Base-by-base conservation (phyloP, 2,113 vertebrate species). In the Protobothrops mucrosquamatus region DNA sequence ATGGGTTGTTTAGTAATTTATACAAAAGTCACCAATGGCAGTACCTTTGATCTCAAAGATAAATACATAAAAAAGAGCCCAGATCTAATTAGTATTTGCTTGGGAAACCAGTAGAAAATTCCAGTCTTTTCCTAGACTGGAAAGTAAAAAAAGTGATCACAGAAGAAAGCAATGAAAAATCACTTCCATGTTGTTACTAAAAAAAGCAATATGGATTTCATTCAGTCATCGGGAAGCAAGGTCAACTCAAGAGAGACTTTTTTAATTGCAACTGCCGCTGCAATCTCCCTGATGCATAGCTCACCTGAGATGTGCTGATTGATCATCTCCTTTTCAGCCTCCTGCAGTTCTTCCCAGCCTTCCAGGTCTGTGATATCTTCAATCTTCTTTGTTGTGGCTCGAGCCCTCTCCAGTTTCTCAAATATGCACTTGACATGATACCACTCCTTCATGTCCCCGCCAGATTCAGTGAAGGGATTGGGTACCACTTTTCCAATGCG, bases 361-460 rank as follows among this genome's bases (percentile, higher is more conserved):
- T 99, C 99, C 96, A 99, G 96, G 12, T 99, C 99, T 0, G 99
- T 99, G 94, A 99, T 98, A 93, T 99, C 99, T 88, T 99, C 99
- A 0, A 99, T 99, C 96, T 98, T 99, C 97, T 99, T 99, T 0
- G 99, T 99, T 92, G 99, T 98, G 61, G 99, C 98, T 89, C 99
- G 97, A 0, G 99, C 99, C n/a, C 98, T 97, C 57, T 99, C 99
- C 55, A 99, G 97, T 97, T 99, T 99, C 97, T 99, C 99, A 74
- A 99, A 99, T 3, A 99, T 98, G 94, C 99, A 99, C 94, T 99
- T 99, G 8, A 98, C 96, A 0, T 99, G 99, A 96, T 99, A 99
- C 99, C 99, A 99, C 95, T 99, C 99, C 90, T 99, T 99, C 99
- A 99, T 99, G 39, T 99, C 99, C 0, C 99, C 99, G 0, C 98